phyloP scores from a whole-genome alignment of 64 coral and sea anemone genomes.

The Anthopleura sola region DNA sequence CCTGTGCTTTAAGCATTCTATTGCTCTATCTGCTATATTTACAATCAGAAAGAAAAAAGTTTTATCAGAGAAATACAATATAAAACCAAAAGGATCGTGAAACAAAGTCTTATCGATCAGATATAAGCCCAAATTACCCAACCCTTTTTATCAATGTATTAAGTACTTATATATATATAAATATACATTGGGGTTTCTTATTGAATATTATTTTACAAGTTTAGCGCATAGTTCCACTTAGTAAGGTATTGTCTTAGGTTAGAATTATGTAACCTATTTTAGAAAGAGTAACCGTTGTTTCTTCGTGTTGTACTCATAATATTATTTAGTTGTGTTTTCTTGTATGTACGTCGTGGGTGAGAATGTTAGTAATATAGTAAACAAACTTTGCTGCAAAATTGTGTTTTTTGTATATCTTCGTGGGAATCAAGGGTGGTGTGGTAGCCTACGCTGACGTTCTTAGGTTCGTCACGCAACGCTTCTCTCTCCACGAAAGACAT shows the following conservation, averaged over 20 bases:
- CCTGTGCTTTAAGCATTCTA: not conserved
- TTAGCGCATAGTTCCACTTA: not conserved
- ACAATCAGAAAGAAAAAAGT: not conserved
- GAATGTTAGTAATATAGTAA: not conserved
- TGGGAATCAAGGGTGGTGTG: not conserved
- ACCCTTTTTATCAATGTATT: not conserved
- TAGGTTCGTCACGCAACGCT: no score
- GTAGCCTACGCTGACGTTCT: no score
- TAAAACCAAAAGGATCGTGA: not conserved
- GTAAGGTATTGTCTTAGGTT: not conserved
- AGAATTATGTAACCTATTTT: not conserved
- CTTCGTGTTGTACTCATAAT: not conserved
- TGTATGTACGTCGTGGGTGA: not conserved
- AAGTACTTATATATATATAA: not conserved
- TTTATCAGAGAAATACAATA: slow-evolving; percentile 10
- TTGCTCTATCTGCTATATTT: not conserved
- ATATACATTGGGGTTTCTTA: slow-evolving; percentile 1
- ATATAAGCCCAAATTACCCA: not conserved
- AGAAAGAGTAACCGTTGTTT: not conserved
- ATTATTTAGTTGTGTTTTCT: not conserved
- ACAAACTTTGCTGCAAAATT: not conserved
- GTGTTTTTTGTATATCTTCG: not conserved
- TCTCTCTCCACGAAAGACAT: no score
- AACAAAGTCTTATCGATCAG: not conserved
- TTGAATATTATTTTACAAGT: not conserved